Evolutionary conservation across 2,888 invertebrate genomes (phyloP).

Genomic region (Holacanthella duospinosa): DNA sequence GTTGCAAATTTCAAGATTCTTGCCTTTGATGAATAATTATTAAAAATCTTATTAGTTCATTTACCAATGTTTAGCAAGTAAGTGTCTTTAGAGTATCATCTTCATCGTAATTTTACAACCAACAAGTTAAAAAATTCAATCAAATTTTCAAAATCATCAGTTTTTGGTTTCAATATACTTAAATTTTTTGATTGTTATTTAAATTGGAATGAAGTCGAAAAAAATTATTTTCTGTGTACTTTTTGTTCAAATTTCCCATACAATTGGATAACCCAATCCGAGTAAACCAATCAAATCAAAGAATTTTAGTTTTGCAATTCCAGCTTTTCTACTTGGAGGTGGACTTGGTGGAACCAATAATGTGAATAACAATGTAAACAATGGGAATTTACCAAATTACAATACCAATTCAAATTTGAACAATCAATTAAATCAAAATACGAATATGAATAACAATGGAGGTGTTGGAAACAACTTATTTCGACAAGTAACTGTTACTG

Average conservation of each 20-base stretch:
- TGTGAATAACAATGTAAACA: background rate
- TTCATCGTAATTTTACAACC: too few species aligned
- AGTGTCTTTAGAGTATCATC: too few species aligned
- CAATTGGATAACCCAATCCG: background rate
- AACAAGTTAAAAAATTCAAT: too few species aligned
- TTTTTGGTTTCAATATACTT: too few species aligned
- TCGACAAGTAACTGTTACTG: constrained; percentile 20
- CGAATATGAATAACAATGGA: background rate
- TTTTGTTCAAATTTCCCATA: background rate
- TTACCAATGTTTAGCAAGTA: too few species aligned
- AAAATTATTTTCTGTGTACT: background rate
- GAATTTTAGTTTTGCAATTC: constrained; percentile 21
- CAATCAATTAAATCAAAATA: background rate
- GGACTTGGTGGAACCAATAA: constrained; percentile 10
- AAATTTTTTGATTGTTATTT: too few species aligned
- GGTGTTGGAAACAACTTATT: constrained; percentile 14
- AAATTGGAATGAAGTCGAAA: too few species aligned
- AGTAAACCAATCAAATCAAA: background rate
- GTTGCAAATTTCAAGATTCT: too few species aligned
- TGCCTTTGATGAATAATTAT: too few species aligned
- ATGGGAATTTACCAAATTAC: background rate
- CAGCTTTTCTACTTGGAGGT: constrained; percentile 18
- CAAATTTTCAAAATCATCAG: too few species aligned
- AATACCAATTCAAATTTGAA: background rate
- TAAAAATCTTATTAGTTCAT: too few species aligned